A percentile compares a stretch with the other conserved stretches of the same genome.
phyloP scores from a whole-genome alignment of 1,140 invertebrate species.

The Zaprionus taronus region DNA sequence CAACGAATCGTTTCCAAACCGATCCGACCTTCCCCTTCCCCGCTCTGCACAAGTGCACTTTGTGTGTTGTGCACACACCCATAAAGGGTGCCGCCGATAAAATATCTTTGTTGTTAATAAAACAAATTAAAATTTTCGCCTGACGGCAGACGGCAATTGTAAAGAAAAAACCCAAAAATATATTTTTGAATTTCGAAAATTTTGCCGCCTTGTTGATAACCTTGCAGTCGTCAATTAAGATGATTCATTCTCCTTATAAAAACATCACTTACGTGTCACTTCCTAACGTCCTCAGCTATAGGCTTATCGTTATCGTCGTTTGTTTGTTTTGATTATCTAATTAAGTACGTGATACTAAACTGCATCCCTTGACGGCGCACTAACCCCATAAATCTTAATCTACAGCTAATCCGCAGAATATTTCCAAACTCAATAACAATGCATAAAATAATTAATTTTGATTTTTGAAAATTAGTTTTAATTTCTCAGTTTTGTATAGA shows the following conservation, averaged over 20 bases:
- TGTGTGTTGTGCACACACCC: conserved; percentile 55
- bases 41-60: conserved; percentile 66
- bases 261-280: neutral
- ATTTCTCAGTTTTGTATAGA: conserved; percentile 24
- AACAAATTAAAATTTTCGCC: conserved; percentile 64
- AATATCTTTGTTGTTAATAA: conserved; percentile 80
- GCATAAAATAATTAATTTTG: conserved; percentile 6
- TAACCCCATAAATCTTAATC: conserved; percentile 2
- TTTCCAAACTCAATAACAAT: neutral
- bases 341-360: conserved; percentile 2
- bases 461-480: conserved; percentile 27
- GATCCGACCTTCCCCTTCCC: conserved; percentile 10
- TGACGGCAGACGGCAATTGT: conserved; percentile 2
- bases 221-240: neutral
- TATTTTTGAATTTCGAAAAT: conserved; percentile 51
- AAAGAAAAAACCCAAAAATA: conserved; percentile 29
- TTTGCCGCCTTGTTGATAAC: conserved; percentile 2
- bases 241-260: conserved; percentile 11
- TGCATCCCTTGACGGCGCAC: neutral
- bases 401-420: neutral
- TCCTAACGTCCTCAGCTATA: neutral
- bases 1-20: conserved; percentile 22
- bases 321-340: conserved; percentile 48
- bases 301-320: neutral
- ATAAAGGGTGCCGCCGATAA: conserved; percentile 76